Base-by-base conservation (phyloP, 2,888 invertebrate genomes). In the Drosophila subsilvestris region DNA sequence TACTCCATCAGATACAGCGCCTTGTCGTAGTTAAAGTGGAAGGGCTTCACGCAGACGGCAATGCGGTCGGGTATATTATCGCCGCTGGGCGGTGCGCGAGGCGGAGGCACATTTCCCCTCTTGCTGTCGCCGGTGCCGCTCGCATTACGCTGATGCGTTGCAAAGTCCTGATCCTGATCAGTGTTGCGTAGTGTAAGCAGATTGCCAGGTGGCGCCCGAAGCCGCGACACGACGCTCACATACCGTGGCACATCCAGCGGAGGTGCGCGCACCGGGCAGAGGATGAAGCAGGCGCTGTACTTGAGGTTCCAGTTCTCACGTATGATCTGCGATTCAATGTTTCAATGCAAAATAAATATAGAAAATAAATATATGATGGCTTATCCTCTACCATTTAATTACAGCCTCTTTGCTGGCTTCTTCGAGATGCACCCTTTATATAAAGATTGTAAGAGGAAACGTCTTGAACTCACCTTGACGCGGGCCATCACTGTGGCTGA, bases 231-330 rank as follows among this genome's bases (percentile, higher is more conserved):
- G 60, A 96, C 93, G 58, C 96, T 96, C 45, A 96, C 95, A n/a
- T 94, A 94, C 73, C 93, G 93, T 0, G 96, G 96, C 43, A 94
- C 92, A 4, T 93, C 93, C 60, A 94, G 91, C 60, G 94, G 94
- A 1, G 91, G 90, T 51, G 93, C 93, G 37, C 94, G 94, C 66
- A 97, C 92, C 9, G 96, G 95, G 84, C 98, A 98, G 73, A 97
- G 93, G 27, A 98, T 95, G 91, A 97, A 98, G 85, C 96, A 96
- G 9, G 98, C 98, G 90, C 97, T 97, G 92, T 97, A 98, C 90
- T 97, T 97, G 27, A 98, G 93, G 91, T 97, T 98, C 98, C 98
- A 98, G 91, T 98, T 98, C 91, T 98, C 98, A 22, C 97, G 94
- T 66, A 98, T 98, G 3, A 97, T 95, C 96, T 95, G 4, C 45